A percentile compares a stretch with the other conserved stretches of the same genome.
Evolutionary conservation across 1,140 invertebrate genomes (phyloP).

Genomic region (Wasmannia auropunctata): DNA sequence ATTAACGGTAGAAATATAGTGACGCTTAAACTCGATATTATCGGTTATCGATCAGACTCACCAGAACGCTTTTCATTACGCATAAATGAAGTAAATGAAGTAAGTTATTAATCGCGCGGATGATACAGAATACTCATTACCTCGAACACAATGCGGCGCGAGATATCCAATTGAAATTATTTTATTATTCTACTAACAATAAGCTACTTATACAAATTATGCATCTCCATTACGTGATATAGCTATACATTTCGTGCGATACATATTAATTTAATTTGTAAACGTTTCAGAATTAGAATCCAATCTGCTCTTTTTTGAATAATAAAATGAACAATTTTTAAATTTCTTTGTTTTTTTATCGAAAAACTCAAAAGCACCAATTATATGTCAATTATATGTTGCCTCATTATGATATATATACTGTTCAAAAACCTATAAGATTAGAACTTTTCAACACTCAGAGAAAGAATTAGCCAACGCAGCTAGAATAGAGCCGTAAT

Average conservation of each 20-base stretch:
- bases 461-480: no score
- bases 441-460: background rate
- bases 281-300: background rate
- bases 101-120: conserved; percentile 17
- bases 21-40: background rate
- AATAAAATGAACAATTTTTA: background rate
- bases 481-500: no score
- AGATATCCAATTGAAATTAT: background rate
- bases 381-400: background rate
- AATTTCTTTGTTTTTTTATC: no score
- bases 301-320: background rate
- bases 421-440: background rate
- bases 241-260: background rate
- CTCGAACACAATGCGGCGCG: background rate
- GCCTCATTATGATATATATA: no score
- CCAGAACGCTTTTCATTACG: conserved; percentile 1
- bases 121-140: conserved; percentile 23
- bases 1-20: background rate
- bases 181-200: conserved; percentile 27
- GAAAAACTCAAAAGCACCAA: background rate
- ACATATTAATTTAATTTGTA: conserved; percentile 10
- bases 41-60: conserved; percentile 4
- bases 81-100: conserved; percentile 17
- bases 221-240: background rate
- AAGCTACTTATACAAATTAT: conserved; percentile 14